phyloP scores from a whole-genome alignment of 1,140 invertebrate genomes.

The Anadara kagoshimensis region DNA sequence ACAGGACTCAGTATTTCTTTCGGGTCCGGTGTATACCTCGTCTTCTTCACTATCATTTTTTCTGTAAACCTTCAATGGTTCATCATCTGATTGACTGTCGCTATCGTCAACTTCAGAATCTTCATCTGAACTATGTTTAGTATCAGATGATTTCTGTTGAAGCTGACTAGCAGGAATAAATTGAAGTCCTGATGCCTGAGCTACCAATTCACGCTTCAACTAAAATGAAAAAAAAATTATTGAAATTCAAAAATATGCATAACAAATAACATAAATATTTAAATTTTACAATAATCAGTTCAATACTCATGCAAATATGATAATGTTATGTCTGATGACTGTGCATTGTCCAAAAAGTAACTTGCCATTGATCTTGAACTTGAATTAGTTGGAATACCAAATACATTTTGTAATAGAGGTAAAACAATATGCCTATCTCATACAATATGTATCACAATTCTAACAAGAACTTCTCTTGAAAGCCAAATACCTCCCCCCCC shows the following conservation, averaged over 20 bases:
- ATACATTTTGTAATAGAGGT: too few species aligned
- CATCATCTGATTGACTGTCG: constrained; percentile 4
- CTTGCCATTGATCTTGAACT: too few species aligned
- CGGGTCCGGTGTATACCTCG: constrained; percentile 15
- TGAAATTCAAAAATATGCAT: not conserved
- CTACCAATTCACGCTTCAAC: constrained; percentile 66
- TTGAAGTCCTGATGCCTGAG: constrained; percentile 66
- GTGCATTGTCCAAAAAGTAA: too few species aligned
- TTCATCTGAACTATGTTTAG: not conserved
- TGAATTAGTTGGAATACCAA: too few species aligned
- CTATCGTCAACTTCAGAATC: constrained; percentile 25
- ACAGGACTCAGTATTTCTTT: constrained; percentile 3
- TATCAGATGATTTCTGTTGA: constrained; percentile 35
- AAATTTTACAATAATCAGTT: too few species aligned
- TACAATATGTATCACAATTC: too few species aligned
- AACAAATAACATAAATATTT: too few species aligned
- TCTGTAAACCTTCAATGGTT: constrained; percentile 15
- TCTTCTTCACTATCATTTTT: constrained; percentile 42
- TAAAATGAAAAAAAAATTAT: constrained; percentile 42
- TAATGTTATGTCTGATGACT: too few species aligned
- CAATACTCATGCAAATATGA: too few species aligned
- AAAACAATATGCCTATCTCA: too few species aligned
- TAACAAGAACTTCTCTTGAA: too few species aligned
- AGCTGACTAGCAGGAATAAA: constrained; percentile 66
- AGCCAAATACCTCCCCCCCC: too few species aligned